Percentiles rank a stretch among this genome's conserved stretches.
These are phyloP conservation scores for Gorsachius goisagi DNA, from an alignment of 2,113 vertebrate species.

Conservation along the genomic window DNA sequence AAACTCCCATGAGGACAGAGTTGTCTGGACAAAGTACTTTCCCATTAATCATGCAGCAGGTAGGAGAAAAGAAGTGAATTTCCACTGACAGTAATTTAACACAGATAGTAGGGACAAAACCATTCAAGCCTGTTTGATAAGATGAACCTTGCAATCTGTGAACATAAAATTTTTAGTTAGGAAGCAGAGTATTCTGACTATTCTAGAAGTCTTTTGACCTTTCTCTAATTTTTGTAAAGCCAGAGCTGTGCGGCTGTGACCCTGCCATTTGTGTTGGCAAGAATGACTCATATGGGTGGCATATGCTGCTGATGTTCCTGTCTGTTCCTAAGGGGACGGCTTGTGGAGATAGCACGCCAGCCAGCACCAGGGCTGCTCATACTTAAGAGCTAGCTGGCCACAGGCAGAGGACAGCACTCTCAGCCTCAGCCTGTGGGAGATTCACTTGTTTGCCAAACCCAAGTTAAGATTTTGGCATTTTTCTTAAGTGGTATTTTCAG, in stretches of 20 bases:
- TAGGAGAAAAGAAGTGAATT: not conserved
- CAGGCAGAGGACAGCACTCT: not conserved
- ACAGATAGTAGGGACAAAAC: not conserved
- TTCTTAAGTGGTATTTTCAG: not conserved
- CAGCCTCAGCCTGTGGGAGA: not conserved
- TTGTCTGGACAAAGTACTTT: not conserved
- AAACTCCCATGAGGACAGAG: not conserved
- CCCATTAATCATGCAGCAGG: not conserved
- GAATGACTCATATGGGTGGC: not conserved
- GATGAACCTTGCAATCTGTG: not conserved
- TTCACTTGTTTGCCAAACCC: not conserved
- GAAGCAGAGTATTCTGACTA: not conserved
- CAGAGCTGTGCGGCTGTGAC: not conserved
- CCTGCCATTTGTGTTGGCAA: not conserved
- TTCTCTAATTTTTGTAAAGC: not conserved
- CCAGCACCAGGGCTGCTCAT: not conserved
- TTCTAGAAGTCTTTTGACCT: not conserved
- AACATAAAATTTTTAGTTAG: not conserved
- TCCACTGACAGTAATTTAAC: not conserved
- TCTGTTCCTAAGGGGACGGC: not conserved
- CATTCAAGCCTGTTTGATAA: not conserved
- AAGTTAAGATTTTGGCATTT: not conserved
- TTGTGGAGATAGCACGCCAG: not conserved
- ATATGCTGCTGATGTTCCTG: not conserved
- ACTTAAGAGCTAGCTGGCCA: not conserved